Evolutionary conservation across 2,888 invertebrate genomes (phyloP).

Genomic region (Nasonovia ribisnigri): DNA sequence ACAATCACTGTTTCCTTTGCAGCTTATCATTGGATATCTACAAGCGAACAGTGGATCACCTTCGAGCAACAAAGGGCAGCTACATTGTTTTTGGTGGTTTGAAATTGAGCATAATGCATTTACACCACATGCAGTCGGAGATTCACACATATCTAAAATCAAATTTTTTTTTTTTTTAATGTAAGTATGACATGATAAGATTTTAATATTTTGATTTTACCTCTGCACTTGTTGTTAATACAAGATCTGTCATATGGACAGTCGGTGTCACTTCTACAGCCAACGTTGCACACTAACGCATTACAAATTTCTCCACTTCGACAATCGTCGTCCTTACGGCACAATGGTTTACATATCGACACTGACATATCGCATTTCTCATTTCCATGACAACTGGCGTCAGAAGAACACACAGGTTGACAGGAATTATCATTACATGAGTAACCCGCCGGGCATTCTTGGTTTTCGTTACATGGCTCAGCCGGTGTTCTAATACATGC

Average conservation of each 20-base stretch:
- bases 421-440: conserved; percentile 83
- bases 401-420: conserved; percentile 82
- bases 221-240: conserved; percentile 81
- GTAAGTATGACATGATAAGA: neutral
- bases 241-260: conserved; percentile 83
- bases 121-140: conserved; percentile 85
- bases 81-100: conserved; percentile 82
- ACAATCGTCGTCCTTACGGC: conserved; percentile 87
- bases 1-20: conserved; percentile 79
- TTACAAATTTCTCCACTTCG: conserved; percentile 89
- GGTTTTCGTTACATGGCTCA: conserved; percentile 80
- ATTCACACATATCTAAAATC: conserved; percentile 77
- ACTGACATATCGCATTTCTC: conserved; percentile 79
- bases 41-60: conserved; percentile 84
- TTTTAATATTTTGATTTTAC: conserved; percentile 68
- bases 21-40: conserved; percentile 77
- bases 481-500: conserved; percentile 88
- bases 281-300: conserved; percentile 82
- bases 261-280: conserved; percentile 85
- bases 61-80: conserved; percentile 78
- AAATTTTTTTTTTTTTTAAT: neutral
- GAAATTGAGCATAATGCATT: conserved; percentile 82
- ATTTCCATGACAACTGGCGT: conserved; percentile 83
- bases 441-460: conserved; percentile 80
- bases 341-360: conserved; percentile 88